Conservation (phyloP, 2,113 vertebrate genomes). For the Taxidea taxus region DNA sequence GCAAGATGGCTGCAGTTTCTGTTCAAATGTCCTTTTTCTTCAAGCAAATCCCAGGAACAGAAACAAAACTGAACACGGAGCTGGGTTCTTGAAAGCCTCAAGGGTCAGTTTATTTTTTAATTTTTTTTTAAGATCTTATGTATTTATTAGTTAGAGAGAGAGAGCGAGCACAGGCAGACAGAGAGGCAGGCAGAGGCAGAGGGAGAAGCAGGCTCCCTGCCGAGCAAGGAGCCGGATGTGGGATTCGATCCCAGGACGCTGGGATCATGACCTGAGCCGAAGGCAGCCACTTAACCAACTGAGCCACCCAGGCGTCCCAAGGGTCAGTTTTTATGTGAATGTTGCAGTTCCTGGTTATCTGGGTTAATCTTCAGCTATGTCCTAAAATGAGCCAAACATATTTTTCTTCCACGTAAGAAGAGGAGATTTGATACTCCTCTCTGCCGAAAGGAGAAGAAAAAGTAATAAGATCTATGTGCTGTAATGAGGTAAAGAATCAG, state of each 20-base stretch:
- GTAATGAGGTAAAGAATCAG: constrained; percentile 51
- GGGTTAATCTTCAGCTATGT: neutral
- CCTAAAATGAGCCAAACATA: neutral
- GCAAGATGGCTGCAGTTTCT: neutral
- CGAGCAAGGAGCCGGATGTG: too few relatives aligned
- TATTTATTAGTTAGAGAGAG: too few relatives aligned
- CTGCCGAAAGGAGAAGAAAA: neutral
- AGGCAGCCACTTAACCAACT: too few relatives aligned
- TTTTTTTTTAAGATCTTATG: too few relatives aligned
- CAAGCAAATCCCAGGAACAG: neutral
- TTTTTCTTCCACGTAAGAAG: neutral
- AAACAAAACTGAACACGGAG: neutral
- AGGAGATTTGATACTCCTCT: neutral
- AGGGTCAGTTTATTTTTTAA: neutral
- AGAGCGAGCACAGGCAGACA: too few relatives aligned
- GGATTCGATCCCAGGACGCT: too few relatives aligned
- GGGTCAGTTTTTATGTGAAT: neutral
- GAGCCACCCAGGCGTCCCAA: too few relatives aligned
- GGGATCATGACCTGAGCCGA: too few relatives aligned
- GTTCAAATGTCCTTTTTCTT: neutral
- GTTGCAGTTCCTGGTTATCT: neutral
- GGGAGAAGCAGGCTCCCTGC: too few relatives aligned
- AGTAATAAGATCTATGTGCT: neutral
- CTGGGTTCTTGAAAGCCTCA: neutral
- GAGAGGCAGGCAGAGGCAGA: too few relatives aligned